phyloP scores from a whole-genome alignment of 2,888 invertebrate species.

The Tetranychus truncatus region DNA sequence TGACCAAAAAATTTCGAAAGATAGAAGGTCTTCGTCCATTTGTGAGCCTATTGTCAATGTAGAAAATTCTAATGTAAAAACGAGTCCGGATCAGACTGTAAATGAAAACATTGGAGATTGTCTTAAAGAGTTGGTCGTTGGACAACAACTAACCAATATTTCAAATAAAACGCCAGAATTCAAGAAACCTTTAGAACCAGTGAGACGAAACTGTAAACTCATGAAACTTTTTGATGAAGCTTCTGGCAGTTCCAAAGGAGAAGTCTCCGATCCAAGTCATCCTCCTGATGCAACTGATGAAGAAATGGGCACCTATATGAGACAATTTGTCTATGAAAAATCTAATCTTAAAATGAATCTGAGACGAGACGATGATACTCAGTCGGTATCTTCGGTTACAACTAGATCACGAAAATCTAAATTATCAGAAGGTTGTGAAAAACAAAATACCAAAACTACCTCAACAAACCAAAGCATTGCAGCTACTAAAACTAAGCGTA shows the following conservation, averaged over 20 bases:
- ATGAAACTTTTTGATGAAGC: too few species aligned
- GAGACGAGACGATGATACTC: not conserved
- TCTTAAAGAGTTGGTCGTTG: not conserved
- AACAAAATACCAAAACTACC: not conserved
- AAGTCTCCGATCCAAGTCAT: not conserved
- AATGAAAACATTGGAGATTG: not conserved
- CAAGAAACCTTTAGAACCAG: not conserved
- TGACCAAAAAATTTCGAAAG: not conserved
- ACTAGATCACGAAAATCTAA: not conserved
- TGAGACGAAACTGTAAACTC: not conserved
- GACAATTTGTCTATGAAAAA: not conserved
- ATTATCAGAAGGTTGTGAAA: not conserved
- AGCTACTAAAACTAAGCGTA: not conserved
- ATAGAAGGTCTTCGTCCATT: not conserved
- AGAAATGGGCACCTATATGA: not conserved
- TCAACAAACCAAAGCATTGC: not conserved
- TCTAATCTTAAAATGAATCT: not conserved
- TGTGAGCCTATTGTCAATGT: not conserved
- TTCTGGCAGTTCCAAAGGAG: not conserved
- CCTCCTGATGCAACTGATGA: not conserved
- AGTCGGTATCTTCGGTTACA: not conserved
- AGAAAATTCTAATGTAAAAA: not conserved
- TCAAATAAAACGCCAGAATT: not conserved
- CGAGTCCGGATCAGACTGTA: not conserved
- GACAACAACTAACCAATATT: not conserved